phyloP scores from a whole-genome alignment of 2,113 vertebrate genomes.

The Crotalus viridis region DNA sequence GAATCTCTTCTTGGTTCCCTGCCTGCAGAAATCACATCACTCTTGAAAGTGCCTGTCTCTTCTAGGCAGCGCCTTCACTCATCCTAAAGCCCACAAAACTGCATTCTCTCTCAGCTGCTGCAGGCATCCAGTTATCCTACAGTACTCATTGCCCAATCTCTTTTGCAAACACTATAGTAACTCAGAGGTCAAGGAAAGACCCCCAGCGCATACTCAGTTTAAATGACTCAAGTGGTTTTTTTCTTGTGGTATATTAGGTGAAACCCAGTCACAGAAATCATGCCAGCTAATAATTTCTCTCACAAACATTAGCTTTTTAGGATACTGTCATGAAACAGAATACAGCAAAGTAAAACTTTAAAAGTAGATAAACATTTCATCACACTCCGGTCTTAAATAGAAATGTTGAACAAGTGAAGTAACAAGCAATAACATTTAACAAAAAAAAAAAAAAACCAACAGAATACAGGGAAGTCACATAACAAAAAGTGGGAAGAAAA shows the following conservation, averaged over 20 bases:
- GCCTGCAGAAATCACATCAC: neutral
- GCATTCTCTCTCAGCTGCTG: conserved; percentile 17
- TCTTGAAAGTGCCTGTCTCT: conserved; percentile 1
- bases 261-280: conserved; percentile 21
- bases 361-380: conserved; percentile 49
- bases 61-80: neutral
- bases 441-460: neutral
- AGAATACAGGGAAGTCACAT: neutral
- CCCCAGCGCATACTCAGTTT: neutral
- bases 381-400: conserved; percentile 28
- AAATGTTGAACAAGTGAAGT: neutral
- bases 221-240: conserved; percentile 3
- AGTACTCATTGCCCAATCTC: neutral
- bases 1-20: neutral
- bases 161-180: neutral
- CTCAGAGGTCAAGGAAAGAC: neutral
- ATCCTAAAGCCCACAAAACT: neutral
- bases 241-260: conserved; percentile 1
- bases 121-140: conserved; percentile 10
- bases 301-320: conserved; percentile 44
- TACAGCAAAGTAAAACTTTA: conserved; percentile 8
- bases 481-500: neutral
- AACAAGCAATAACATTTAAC: conserved; percentile 30
- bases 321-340: conserved; percentile 35
- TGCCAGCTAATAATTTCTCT: neutral